Conservation (phyloP, 2,113 vertebrate genomes). For the Mastomys coucha region DNA sequence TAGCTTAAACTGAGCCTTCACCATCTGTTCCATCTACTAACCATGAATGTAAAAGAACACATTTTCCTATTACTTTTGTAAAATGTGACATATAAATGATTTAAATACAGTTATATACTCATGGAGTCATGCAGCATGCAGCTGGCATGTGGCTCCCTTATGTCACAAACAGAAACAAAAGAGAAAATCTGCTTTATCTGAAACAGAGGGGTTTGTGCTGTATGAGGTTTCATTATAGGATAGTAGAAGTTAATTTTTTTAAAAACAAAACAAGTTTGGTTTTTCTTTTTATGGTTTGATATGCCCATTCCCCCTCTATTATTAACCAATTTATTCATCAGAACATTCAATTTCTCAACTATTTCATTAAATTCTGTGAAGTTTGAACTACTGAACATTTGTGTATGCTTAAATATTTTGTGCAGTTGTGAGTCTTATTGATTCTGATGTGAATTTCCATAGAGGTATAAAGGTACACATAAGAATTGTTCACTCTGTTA, state of each 20-base stretch:
- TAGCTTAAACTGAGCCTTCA: slow-evolving; percentile 77
- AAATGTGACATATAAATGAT: slow-evolving; percentile 78
- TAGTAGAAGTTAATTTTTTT: neutral
- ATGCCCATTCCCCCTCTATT: neutral
- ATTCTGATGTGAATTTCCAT: neutral
- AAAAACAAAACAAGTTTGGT: neutral
- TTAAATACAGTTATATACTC: slow-evolving; percentile 74
- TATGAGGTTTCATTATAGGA: neutral
- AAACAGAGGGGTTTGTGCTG: neutral
- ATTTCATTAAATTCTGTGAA: neutral
- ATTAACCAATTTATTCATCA: neutral
- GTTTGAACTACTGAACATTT: neutral
- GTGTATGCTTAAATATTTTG: neutral
- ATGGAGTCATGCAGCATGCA: slow-evolving; percentile 45
- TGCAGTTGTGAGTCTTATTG: neutral
- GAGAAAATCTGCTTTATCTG: slow-evolving; percentile 2
- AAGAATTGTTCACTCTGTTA: neutral
- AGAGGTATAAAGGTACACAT: neutral
- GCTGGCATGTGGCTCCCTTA: neutral
- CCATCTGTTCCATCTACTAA: slow-evolving; percentile 75
- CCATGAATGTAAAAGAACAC: slow-evolving; percentile 69
- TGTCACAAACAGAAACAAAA: slow-evolving; percentile 46
- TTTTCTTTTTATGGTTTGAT: slow-evolving; percentile 45
- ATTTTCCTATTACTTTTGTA: slow-evolving; percentile 66
- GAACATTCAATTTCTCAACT: slow-evolving; percentile 40